Percentiles rank a stretch among this genome's conserved stretches.
These are phyloP conservation scores for Chrysogorgia sp. DNA, from an alignment of 92 coral and sea anemone genomes.

Conservation along the genomic window DNA sequence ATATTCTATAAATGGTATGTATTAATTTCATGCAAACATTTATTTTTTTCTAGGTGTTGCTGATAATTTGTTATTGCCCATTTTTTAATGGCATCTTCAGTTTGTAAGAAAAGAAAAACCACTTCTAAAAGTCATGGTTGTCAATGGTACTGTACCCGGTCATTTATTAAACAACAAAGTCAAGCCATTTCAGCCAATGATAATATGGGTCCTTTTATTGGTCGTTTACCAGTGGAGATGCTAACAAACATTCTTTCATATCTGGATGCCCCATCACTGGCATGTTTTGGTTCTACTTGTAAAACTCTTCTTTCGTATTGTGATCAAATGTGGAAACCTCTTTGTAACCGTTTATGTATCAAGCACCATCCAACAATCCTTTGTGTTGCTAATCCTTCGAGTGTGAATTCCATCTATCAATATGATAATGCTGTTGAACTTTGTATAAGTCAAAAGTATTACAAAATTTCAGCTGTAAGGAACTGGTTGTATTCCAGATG, in stretches of 20 bases:
- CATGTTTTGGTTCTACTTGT: slow-evolving; percentile 85
- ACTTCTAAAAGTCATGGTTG: background rate
- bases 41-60: background rate
- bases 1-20: background rate
- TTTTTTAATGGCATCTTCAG: slow-evolving; percentile 32
- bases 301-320: slow-evolving; percentile 73
- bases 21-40: background rate
- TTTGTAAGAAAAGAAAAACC: slow-evolving; percentile 3
- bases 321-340: slow-evolving; percentile 79
- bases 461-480: slow-evolving; percentile 80
- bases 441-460: slow-evolving; percentile 72
- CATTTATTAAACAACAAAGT: slow-evolving; percentile 61
- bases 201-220: slow-evolving; percentile 84
- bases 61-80: background rate
- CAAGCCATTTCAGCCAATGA: slow-evolving; percentile 57
- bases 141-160: slow-evolving; percentile 75
- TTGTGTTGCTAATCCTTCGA: slow-evolving; percentile 84
- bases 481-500: slow-evolving; percentile 92
- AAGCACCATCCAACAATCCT: slow-evolving; percentile 74
- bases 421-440: slow-evolving; percentile 88
- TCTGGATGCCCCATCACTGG: slow-evolving; percentile 90
- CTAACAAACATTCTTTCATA: slow-evolving; percentile 72
- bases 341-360: slow-evolving; percentile 72
- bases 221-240: slow-evolving; percentile 92
- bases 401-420: slow-evolving; percentile 63